Conservation (phyloP, 30 jellyfish, hydroid and myxozoan genomes). For the Hydra vulgaris region DNA sequence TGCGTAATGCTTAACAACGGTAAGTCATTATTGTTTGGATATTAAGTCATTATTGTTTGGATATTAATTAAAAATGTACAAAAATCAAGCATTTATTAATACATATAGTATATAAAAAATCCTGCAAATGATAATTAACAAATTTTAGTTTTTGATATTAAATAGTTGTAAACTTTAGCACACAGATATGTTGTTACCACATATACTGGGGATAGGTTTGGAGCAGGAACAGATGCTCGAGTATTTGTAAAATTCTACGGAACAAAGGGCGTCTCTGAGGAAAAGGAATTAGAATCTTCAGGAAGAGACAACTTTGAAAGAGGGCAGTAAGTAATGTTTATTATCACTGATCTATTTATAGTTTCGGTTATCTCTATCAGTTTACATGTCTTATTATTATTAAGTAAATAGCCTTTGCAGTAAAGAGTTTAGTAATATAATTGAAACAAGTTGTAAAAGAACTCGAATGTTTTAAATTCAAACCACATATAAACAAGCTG, state of each 20-base stretch:
- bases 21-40: neutral
- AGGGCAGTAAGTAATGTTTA: slow-evolving; percentile 91
- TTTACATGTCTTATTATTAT: too few species aligned
- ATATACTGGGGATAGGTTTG: slow-evolving; percentile 87
- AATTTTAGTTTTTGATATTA: too few species aligned
- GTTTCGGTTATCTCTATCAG: neutral
- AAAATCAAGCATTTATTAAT: too few species aligned
- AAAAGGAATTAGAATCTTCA: slow-evolving; percentile 61
- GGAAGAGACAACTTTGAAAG: slow-evolving; percentile 90
- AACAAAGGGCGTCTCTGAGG: slow-evolving; percentile 46
- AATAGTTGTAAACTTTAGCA: slow-evolving; percentile 12
- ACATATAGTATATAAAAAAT: too few species aligned
- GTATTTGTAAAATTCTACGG: slow-evolving; percentile 69
- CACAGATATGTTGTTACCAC: slow-evolving; percentile 80
- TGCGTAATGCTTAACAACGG: neutral
- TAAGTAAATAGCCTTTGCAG: too few species aligned
- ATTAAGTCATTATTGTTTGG: too few species aligned
- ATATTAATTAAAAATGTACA: too few species aligned
- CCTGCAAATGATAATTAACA: too few species aligned
- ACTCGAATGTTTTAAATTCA: too few species aligned
- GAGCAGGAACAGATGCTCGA: slow-evolving; percentile 99
- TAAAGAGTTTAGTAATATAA: too few species aligned
- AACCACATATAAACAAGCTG: too few species aligned
- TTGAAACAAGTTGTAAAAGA: too few species aligned
- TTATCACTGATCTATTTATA: neutral